Percentiles rank a stretch among this genome's conserved stretches.
phyloP scores from a whole-genome alignment of 2,888 invertebrate species.

The Beris chalybata region DNA sequence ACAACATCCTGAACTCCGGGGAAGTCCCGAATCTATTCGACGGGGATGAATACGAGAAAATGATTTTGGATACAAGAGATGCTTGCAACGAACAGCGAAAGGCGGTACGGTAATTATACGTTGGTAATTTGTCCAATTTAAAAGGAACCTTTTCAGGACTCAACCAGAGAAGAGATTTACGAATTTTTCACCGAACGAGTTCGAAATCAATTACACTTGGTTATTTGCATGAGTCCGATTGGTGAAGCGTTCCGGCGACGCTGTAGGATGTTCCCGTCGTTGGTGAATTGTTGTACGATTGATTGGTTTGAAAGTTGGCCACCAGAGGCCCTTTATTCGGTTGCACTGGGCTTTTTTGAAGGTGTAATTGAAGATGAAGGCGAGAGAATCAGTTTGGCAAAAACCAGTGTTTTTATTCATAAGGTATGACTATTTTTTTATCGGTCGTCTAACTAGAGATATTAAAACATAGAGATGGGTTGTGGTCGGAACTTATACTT shows the following conservation, averaged over 20 bases:
- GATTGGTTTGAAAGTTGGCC: constrained; percentile 96
- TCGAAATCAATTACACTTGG: constrained; percentile 79
- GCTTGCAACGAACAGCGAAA: constrained; percentile 72
- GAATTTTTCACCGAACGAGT: constrained; percentile 84
- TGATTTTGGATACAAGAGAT: constrained; percentile 73
- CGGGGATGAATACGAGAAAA: constrained; percentile 81
- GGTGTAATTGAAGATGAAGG: constrained; percentile 61
- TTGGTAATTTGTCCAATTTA: too few species aligned
- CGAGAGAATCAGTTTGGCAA: constrained; percentile 60
- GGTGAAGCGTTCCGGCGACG: constrained; percentile 85
- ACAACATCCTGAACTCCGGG: constrained; percentile 89
- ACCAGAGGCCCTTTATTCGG: constrained; percentile 80
- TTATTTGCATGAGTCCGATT: constrained; percentile 89
- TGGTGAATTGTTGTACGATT: constrained; percentile 92
- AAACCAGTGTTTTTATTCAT: constrained; percentile 73
- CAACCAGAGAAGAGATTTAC: constrained; percentile 76
- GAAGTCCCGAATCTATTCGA: constrained; percentile 92
- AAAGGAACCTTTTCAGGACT: constrained; percentile 52
- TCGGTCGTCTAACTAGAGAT: too few species aligned
- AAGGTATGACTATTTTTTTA: constrained; percentile 54
- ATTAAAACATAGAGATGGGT: too few species aligned
- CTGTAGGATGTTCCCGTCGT: constrained; percentile 91
- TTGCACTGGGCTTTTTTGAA: constrained; percentile 72
- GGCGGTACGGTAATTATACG: constrained; percentile 53
- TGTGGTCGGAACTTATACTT: too few species aligned